phyloP scores from a whole-genome alignment of 2,113 vertebrate genomes.

The Anguilla japonica region DNA sequence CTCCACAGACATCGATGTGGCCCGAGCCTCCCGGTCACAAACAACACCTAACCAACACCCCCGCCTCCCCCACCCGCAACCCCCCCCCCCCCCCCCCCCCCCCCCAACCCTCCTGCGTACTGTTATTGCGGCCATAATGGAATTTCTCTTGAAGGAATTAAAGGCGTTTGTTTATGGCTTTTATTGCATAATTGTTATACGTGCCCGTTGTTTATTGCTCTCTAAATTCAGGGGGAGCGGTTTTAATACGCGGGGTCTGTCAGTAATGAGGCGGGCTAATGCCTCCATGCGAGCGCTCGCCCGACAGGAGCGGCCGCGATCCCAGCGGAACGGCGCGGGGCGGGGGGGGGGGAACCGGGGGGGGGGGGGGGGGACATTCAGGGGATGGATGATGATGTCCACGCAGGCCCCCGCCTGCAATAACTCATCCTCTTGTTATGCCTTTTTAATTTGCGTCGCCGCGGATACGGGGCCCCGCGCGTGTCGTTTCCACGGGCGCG shows the following conservation, averaged over 20 bases:
- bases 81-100: too few relatives aligned
- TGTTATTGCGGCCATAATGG: neutral
- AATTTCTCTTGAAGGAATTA: neutral
- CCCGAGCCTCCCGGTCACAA: slow-evolving; percentile 11
- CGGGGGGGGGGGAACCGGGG: too few relatives aligned
- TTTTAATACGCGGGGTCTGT: slow-evolving; percentile 55
- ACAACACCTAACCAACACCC: neutral
- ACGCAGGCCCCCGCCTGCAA: slow-evolving; percentile 56
- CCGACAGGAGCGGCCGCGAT: slow-evolving; percentile 34
- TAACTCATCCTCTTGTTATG: slow-evolving; percentile 69
- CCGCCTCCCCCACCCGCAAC: too few relatives aligned
- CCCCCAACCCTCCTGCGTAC: neutral
- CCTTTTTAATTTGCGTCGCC: slow-evolving; percentile 74
- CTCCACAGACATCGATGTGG: slow-evolving; percentile 60
- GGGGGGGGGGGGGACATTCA: neutral
- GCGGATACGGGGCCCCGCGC: slow-evolving; percentile 65
- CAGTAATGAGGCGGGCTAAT: slow-evolving; percentile 58
- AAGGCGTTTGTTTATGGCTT: neutral
- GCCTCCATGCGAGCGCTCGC: slow-evolving; percentile 51
- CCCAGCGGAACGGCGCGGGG: neutral
- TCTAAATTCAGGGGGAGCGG: slow-evolving; percentile 55
- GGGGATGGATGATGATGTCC: slow-evolving; percentile 2
- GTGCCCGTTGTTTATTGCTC: neutral
- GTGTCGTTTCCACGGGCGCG: slow-evolving; percentile 51
- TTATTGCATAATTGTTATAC: slow-evolving; percentile 9